Evolutionary conservation across 1,140 invertebrate genomes (phyloP).

Genomic region (Conopomorpha cramerella): DNA sequence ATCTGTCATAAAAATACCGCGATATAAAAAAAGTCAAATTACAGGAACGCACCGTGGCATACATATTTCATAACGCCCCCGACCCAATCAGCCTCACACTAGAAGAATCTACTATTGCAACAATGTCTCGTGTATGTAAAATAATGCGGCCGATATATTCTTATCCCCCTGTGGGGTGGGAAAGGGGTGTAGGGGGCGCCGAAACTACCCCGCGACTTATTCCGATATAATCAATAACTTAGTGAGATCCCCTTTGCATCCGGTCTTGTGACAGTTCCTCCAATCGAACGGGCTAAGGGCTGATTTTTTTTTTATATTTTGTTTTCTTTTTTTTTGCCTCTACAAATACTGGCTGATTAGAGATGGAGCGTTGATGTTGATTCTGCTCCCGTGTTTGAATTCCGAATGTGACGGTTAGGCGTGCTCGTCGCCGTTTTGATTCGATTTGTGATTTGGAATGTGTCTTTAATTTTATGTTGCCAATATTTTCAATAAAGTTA

Average conservation of each 20-base stretch:
- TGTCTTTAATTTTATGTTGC: no score
- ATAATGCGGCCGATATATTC: constrained; percentile 53
- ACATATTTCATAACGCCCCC: no score
- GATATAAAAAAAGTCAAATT: no score
- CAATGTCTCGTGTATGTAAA: constrained; percentile 57
- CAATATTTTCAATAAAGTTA: no score
- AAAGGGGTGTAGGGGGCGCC: constrained; percentile 21
- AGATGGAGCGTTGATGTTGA: constrained; percentile 27
- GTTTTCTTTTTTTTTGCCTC: constrained; percentile 29
- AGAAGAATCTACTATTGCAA: constrained; percentile 34
- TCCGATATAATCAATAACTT: constrained; percentile 61
- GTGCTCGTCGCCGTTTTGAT: constrained; percentile 22
- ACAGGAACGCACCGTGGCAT: no score
- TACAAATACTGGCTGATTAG: constrained; percentile 53
- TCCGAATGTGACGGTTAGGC: constrained; percentile 18
- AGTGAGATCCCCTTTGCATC: constrained; percentile 59
- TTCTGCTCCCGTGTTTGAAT: constrained; percentile 26
- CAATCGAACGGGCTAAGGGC: constrained; percentile 44
- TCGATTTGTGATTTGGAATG: no score
- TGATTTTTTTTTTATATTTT: constrained; percentile 38
- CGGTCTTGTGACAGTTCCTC: constrained; percentile 49
- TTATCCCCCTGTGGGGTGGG: constrained; percentile 19
- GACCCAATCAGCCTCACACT: no score
- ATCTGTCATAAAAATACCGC: no score
- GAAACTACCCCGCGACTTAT: constrained; percentile 38